Percentiles rank a stretch among this genome's conserved stretches.
Evolutionary conservation across 2,113 vertebrate species (phyloP).

Genomic region (Cheilinus undulatus): DNA sequence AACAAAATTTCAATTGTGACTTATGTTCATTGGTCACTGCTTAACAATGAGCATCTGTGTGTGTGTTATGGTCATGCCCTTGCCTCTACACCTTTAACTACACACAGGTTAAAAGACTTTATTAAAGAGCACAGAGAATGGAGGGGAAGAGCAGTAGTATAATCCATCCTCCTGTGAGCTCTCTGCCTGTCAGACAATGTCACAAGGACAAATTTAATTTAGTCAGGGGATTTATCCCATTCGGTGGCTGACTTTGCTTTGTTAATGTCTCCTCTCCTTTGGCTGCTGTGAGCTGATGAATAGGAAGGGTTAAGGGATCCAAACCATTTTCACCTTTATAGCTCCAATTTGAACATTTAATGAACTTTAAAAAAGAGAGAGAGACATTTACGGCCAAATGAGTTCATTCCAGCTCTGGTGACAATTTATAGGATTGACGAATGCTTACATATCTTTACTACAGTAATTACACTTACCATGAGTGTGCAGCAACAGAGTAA

Average conservation of each 20-base stretch:
- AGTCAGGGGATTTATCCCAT: constrained; percentile 67
- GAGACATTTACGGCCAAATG: constrained; percentile 53
- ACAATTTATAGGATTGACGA: constrained; percentile 33
- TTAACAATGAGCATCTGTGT: neutral
- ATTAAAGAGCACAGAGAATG: constrained; percentile 40
- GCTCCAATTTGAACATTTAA: constrained; percentile 55
- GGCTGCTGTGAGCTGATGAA: constrained; percentile 37
- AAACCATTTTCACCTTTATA: constrained; percentile 58
- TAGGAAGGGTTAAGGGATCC: constrained; percentile 48
- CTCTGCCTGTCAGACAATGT: constrained; percentile 63
- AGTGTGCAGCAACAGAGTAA: constrained; percentile 11
- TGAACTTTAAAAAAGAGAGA: constrained; percentile 55
- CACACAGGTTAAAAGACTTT: constrained; percentile 55
- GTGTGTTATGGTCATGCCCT: constrained; percentile 23
- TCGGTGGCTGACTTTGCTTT: constrained; percentile 63
- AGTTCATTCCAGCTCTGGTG: constrained; percentile 40
- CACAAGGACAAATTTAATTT: constrained; percentile 76
- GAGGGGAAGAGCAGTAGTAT: constrained; percentile 46
- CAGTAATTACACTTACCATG: constrained; percentile 15
- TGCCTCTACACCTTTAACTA: constrained; percentile 58
- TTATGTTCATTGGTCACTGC: neutral
- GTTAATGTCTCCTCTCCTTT: constrained; percentile 49
- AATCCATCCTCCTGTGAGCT: constrained; percentile 69
- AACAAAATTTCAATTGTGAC: no score
- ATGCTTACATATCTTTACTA: constrained; percentile 21